phyloP scores from a whole-genome alignment of 2,113 vertebrate species.

The Callipepla californica region DNA sequence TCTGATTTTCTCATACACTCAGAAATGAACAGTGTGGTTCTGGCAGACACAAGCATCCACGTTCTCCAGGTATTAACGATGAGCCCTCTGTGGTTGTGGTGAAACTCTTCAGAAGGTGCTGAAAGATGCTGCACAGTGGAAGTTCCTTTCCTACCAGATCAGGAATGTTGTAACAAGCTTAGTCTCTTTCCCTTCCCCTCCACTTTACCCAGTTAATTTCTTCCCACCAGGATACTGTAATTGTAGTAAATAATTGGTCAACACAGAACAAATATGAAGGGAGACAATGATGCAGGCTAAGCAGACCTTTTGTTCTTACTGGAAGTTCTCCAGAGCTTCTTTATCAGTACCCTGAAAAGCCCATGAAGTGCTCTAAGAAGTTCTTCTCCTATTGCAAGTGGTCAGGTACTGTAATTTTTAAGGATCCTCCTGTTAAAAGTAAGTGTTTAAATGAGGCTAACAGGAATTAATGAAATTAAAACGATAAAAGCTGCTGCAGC shows the following conservation, averaged over 20 bases:
- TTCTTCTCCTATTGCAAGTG: neutral
- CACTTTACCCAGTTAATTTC: neutral
- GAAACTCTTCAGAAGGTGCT: neutral
- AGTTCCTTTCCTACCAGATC: neutral
- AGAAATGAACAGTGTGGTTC: neutral
- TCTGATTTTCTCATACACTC: accelerated
- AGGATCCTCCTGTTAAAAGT: neutral
- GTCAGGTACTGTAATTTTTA: neutral
- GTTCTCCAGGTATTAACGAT: accelerated
- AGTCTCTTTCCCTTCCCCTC: neutral
- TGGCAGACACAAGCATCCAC: neutral
- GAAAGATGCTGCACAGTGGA: neutral
- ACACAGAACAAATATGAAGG: neutral
- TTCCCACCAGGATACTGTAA: neutral
- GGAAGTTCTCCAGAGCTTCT: neutral
- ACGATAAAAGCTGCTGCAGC: neutral
- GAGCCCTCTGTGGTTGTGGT: neutral
- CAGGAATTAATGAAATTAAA: neutral
- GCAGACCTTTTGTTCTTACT: neutral
- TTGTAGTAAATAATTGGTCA: neutral
- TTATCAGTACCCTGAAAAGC: neutral
- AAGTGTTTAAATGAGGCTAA: neutral
- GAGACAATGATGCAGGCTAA: neutral
- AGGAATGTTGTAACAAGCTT: neutral
- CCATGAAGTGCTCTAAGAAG: neutral